Evolutionary conservation across 2,797 vertebrate species (phyloP), one percentile per base, ranked within the genome.

Genomic region (Eidolon dupreanum): DNA sequence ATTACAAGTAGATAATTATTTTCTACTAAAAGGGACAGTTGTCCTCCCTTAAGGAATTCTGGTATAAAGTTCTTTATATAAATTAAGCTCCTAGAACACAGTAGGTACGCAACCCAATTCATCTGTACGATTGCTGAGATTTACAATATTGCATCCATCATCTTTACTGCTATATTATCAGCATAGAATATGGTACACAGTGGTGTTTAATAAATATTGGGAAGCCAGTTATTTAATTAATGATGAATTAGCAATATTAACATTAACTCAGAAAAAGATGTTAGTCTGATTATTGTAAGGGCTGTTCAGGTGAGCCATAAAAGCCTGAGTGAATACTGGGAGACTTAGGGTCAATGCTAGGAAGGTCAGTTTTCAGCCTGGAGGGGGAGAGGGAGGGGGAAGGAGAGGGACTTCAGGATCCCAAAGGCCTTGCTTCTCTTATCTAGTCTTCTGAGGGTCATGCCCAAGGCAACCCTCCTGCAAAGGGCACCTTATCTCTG

Each of bases 381-480:
- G 0, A n/a, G 36, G 3, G 28, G 19, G 5, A 68, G 8, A 10
- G 20, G 20, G 49, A 10, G 10, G 26, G 19, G 28, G 8, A 71
- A 8, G 16, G 28, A 28, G 41, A 3, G 4, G 26, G 19, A 12
- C 70, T 59, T 83, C 78, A 85, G 90, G 77, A 63, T 61, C 79
- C 84, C n/a, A 13, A 11, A 22, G 57, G 70, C 57, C 83, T 38
- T 11, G 59, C 10, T 41, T 88, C 83, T 86, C 94, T 94, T 96
- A 92, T 95, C 95, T 90, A 26, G 92, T 22, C 84, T 74, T 66
- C 82, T 86, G 63, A 95, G 63, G 83, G 90, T 91, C 74, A 55
- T 78, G 63, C 43, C 73, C 46, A 82, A 94, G 36, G 75, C 49
- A 94, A 24, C 31, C 5, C 38, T 49, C 46, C 68, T 15, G 31